Evolutionary conservation across 2,888 invertebrate genomes (phyloP).

Genomic region (Ophion slaviceki): DNA sequence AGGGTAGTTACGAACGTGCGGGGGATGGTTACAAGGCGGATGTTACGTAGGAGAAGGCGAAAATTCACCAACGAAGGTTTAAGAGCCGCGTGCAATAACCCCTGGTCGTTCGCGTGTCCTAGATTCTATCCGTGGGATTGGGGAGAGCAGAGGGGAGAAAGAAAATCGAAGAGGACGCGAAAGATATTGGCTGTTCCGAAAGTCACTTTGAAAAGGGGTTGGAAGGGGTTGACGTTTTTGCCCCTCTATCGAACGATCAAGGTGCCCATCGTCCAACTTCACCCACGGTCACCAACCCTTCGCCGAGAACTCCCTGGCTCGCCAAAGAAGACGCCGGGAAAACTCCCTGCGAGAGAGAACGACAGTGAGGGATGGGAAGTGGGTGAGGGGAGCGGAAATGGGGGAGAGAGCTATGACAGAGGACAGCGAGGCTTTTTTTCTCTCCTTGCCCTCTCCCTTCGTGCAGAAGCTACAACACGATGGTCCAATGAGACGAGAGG

Average conservation of each 20-base stretch:
- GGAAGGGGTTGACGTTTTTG: constrained; percentile 52
- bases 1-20: constrained; percentile 27
- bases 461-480: constrained; percentile 38
- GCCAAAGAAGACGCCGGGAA: constrained; percentile 31
- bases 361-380: neutral
- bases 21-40: constrained; percentile 11
- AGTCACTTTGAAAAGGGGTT: constrained; percentile 53
- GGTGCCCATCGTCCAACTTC: constrained; percentile 35
- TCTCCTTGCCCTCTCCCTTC: constrained; percentile 6
- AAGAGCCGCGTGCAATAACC: constrained; percentile 71
- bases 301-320: constrained; percentile 36
- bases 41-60: constrained; percentile 17
- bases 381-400: neutral
- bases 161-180: constrained; percentile 73
- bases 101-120: constrained; percentile 65
- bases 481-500: constrained; percentile 53
- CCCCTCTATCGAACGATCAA: constrained; percentile 37
- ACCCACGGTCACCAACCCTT: constrained; percentile 28
- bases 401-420: constrained; percentile 15
- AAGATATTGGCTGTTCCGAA: constrained; percentile 73
- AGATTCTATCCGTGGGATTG: constrained; percentile 63
- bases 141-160: neutral
- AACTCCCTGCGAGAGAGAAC: neutral
- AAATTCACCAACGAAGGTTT: constrained; percentile 39
- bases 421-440: constrained; percentile 28